Base-by-base conservation (phyloP, 2,797 vertebrate species). In the Enteromius afrohamiltoni region DNA sequence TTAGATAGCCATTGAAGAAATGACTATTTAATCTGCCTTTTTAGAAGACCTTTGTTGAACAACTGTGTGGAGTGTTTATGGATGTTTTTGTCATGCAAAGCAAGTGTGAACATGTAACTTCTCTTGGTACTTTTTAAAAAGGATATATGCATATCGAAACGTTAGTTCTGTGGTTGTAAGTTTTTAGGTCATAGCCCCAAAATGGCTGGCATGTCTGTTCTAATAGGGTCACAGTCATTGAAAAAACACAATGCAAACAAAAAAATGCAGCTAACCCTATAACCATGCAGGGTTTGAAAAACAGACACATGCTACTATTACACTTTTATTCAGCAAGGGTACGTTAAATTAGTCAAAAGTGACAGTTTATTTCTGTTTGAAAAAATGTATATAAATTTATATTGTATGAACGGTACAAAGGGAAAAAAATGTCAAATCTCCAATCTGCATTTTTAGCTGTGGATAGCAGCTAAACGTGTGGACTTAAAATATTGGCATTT, bases 1-100 rank as follows among this genome's bases (percentile, higher is more conserved):
- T 1, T 55, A 85, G 62, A 60, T 69, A 42, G 23, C 70, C 65
- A n/a, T n/a, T 60, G 58, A 10, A 68, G 49, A 60, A 67, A 49
- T 53, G 14, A 37, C 34, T 37, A 6, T 37, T 37, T 37, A 64
- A 45, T 60, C 26, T 14, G 19, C 6, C 16, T 47, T 16, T 45
- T 78, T 2, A 40, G 14, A 55, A 82, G 62, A 58, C 7, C 58
- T 77, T 47, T 83, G 58, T 83, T 74, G 19, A 74, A n/a, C 19
- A 74, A 21, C 71, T 74, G 29, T 51, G 26, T 49, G 26, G 7
- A 71, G 23, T 73, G 45, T 34, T 74, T 49, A 23, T 71, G 29
- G 31, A 4, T 29, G 34, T 70, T 53, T 45, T 70, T 70, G 34
- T 70, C 6, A 45, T 34, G 29, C 10, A 29, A 78, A 49, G 60